phyloP scores from a whole-genome alignment of 2,113 vertebrate species.

The Prochilodus magdalenae region DNA sequence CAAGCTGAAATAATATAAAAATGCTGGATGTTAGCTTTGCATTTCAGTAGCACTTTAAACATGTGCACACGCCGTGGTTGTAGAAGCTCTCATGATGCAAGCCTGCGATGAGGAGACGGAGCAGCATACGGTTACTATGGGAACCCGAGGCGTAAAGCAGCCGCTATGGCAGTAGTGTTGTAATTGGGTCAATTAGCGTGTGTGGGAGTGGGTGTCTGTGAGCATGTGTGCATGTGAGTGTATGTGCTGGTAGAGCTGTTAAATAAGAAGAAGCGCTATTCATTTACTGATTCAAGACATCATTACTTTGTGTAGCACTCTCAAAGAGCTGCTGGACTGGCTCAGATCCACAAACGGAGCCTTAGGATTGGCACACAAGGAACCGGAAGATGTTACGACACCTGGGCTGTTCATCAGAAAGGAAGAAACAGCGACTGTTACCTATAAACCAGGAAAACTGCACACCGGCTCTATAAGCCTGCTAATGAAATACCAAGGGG shows the following conservation, averaged over 20 bases:
- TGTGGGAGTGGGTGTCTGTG: conserved; percentile 37
- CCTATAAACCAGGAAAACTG: background rate
- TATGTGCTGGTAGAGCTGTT: conserved; percentile 11
- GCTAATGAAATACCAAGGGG: background rate
- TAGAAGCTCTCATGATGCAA: conserved; percentile 42
- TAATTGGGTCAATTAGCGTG: conserved; percentile 43
- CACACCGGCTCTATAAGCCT: background rate
- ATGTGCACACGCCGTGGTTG: conserved; percentile 4
- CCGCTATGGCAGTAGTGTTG: conserved; percentile 45
- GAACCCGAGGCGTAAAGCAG: conserved; percentile 56
- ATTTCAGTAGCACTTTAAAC: background rate
- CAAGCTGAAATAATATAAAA: background rate
- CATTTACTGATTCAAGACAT: background rate
- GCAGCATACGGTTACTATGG: conserved; percentile 61
- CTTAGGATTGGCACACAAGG: background rate
- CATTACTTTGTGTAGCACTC: background rate
- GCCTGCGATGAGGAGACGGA: conserved; percentile 27
- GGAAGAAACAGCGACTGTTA: background rate
- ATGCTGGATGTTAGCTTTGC: background rate
- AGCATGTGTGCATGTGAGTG: conserved; percentile 10
- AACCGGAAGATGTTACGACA: background rate
- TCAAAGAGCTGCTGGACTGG: background rate
- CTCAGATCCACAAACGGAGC: background rate
- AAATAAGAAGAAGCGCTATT: background rate
- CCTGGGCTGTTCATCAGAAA: background rate